A percentile compares a stretch with the other conserved stretches of the same genome.
Evolutionary conservation across 2,888 invertebrate species (phyloP).

Genomic region (Crocallis elinguaria): DNA sequence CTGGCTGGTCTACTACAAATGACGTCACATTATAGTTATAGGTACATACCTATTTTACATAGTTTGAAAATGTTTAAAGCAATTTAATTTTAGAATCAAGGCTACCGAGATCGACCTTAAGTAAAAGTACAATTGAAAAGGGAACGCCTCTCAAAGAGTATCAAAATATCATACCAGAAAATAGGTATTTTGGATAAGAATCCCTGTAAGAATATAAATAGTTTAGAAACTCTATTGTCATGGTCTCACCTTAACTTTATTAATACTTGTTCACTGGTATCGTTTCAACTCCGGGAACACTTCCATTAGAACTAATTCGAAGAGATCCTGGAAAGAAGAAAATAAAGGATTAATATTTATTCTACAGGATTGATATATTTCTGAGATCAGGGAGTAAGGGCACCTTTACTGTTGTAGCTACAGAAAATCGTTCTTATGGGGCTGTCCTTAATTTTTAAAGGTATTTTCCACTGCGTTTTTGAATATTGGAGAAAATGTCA

Average conservation of each 20-base stretch:
- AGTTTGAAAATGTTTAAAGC: no score
- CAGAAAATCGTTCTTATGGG: no score
- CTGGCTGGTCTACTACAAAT: no score
- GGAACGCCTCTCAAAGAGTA: conserved; percentile 55
- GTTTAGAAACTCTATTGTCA: conserved; percentile 32
- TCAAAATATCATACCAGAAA: conserved; percentile 40
- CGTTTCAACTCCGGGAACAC: conserved; percentile 89
- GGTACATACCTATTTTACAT: no score
- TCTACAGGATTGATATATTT: no score
- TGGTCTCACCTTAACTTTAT: conserved; percentile 43
- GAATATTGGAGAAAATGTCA: no score
- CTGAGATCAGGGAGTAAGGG: no score
- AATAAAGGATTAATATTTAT: neutral
- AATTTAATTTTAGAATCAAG: no score
- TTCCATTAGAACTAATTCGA: conserved; percentile 87
- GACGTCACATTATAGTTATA: no score
- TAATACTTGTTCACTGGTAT: conserved; percentile 60
- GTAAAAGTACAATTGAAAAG: conserved; percentile 34
- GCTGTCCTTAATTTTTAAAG: no score
- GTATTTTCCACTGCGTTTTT: no score
- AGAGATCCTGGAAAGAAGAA: conserved; percentile 85
- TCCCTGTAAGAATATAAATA: conserved; percentile 36
- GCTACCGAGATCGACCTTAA: conserved; percentile 14
- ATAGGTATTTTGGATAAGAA: conserved; percentile 29
- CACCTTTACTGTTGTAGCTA: no score